Percentiles rank a stretch among this genome's conserved stretches.
Evolutionary conservation across 2,888 invertebrate genomes (phyloP).

Genomic region (Agriotes lineatus): DNA sequence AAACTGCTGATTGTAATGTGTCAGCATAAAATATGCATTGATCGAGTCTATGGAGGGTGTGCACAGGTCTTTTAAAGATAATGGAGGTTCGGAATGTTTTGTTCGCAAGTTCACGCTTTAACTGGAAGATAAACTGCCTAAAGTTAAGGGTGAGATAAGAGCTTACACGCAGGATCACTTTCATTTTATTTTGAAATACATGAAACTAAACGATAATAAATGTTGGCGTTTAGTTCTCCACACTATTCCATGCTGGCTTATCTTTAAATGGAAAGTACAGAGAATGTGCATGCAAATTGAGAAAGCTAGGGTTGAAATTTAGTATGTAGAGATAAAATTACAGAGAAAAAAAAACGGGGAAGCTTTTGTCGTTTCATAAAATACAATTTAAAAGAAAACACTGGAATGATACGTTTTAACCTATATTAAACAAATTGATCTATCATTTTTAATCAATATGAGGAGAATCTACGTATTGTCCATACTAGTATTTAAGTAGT

Average conservation of each 20-base stretch:
- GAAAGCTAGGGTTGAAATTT: no score
- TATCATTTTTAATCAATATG: no score
- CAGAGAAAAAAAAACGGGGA: no score
- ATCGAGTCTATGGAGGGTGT: constrained; percentile 29
- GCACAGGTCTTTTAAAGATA: constrained; percentile 33
- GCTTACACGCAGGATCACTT: constrained; percentile 35
- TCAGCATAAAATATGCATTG: constrained; percentile 38
- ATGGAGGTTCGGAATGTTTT: constrained; percentile 34
- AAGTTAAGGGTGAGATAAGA: constrained; percentile 35
- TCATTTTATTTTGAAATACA: constrained; percentile 34
- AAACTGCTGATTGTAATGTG: constrained; percentile 30
- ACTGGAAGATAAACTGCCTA: constrained; percentile 33
- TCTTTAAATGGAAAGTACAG: not conserved
- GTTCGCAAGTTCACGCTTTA: constrained; percentile 33
- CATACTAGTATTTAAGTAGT: no score
- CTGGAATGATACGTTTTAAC: no score
- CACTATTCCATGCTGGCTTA: not conserved
- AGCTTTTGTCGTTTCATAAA: no score
- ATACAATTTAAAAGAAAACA: no score
- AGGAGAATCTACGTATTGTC: no score
- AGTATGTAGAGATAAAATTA: no score
- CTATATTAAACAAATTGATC: no score
- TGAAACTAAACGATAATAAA: constrained; percentile 31
- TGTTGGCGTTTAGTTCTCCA: constrained; percentile 15
- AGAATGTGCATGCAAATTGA: no score